These are phyloP conservation scores for Notechis scutatus DNA, from an alignment of 2,113 vertebrate species.

Conservation along the genomic window DNA sequence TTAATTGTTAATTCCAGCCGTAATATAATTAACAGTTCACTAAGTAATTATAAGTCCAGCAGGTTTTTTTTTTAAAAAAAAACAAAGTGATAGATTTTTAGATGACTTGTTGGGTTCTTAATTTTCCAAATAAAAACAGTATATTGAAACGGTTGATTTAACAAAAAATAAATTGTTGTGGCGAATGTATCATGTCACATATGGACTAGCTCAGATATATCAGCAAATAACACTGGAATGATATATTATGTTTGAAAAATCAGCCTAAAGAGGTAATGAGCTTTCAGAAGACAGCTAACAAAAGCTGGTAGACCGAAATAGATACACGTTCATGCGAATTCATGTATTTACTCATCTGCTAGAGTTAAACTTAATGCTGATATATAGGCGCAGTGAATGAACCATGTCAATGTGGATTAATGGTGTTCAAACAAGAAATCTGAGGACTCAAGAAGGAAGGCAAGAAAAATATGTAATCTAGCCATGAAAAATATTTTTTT, in stretches of 20 bases:
- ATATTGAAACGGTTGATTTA: neutral
- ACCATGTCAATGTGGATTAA: conserved; percentile 79
- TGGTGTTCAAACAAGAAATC: conserved; percentile 72
- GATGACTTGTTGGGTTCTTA: neutral
- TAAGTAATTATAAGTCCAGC: neutral
- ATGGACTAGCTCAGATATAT: neutral
- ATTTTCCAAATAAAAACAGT: neutral
- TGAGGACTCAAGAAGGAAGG: conserved; percentile 32
- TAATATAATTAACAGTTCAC: neutral
- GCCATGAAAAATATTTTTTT: conserved; percentile 43
- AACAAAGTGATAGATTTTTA: neutral
- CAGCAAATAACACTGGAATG: neutral
- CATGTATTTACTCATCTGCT: conserved; percentile 78
- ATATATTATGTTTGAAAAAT: conserved; percentile 5
- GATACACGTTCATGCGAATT: conserved; percentile 56
- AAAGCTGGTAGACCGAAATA: conserved; percentile 53
- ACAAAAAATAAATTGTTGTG: neutral
- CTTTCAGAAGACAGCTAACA: conserved; percentile 6
- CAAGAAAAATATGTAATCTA: conserved; percentile 50
- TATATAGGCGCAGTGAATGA: conserved; percentile 65
- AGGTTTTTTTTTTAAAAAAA: neutral
- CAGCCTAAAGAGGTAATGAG: conserved; percentile 17
- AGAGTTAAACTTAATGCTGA: conserved; percentile 69
- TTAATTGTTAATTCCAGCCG: neutral
- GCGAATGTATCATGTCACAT: neutral